Evolutionary conservation across 2,888 invertebrate species (phyloP).

Genomic region (Ernsta delagoae): DNA sequence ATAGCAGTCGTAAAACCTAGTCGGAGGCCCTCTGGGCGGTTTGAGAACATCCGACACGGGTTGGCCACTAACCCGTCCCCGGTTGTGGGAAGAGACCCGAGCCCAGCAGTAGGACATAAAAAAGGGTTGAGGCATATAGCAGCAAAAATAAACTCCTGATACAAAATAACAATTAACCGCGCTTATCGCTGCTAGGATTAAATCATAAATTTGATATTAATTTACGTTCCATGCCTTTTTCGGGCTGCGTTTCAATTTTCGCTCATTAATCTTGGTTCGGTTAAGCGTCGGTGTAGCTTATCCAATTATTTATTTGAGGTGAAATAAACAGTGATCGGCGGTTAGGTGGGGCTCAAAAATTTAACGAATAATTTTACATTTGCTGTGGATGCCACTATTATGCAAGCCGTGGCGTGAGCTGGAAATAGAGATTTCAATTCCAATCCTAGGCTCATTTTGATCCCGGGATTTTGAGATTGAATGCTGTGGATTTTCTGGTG

Average conservation of each 20-base stretch:
- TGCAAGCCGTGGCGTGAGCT: not conserved
- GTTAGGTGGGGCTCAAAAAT: slow-evolving; percentile 25
- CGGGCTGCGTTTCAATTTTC: slow-evolving; percentile 39
- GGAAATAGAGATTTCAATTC: not conserved
- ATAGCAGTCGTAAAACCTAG: too few relatives aligned
- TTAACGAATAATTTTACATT: slow-evolving; percentile 35
- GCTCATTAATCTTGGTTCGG: slow-evolving; percentile 44
- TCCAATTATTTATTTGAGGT: slow-evolving; percentile 37
- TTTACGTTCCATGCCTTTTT: slow-evolving; percentile 27
- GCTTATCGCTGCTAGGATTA: slow-evolving; percentile 34
- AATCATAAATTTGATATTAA: slow-evolving; percentile 35
- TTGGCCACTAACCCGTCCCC: too few relatives aligned
- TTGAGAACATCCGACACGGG: too few relatives aligned
- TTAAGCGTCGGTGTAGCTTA: slow-evolving; percentile 34
- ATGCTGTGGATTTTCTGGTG: too few relatives aligned
- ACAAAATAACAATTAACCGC: slow-evolving; percentile 27
- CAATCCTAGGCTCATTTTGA: too few relatives aligned
- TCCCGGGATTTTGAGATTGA: not conserved
- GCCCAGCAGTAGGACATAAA: too few relatives aligned
- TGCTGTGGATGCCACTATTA: not conserved
- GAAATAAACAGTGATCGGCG: slow-evolving; percentile 32
- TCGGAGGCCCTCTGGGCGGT: too few relatives aligned
- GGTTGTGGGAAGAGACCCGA: too few relatives aligned
- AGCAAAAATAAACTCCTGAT: slow-evolving; percentile 2
- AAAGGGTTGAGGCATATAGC: too few relatives aligned